Base-by-base conservation (phyloP, 2,113 vertebrate genomes). In the Ceuthmochares aereus region DNA sequence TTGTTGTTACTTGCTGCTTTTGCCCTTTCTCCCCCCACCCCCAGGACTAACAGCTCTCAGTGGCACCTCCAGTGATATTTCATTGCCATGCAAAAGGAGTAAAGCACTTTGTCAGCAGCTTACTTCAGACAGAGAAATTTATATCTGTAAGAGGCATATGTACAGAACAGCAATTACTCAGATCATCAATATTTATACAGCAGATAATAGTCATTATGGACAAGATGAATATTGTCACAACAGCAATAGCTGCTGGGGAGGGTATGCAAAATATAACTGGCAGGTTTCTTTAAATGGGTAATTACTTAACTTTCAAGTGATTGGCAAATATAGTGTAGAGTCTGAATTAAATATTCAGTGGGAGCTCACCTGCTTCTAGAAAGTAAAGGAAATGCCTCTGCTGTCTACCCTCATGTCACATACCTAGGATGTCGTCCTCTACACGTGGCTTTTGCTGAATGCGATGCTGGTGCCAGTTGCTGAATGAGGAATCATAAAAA, bases 171-270 rank as follows among this genome's bases (percentile, higher is more conserved):
- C 81, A 95, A 90, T 95, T 96, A 96, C 91, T 90, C 87, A 96
- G 93, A 93, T 95, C 86, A 97, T 96, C 95, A 96, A 88, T 95
- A 95, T 97, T 96, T 96, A 96, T 96, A 93, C 89, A 95, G 90
- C 89, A 94, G 92, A 92, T 94, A 94, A 94, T 95, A 97, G 82
- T 92, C 76, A 81, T 96, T 85, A 81, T 27, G 90, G 95, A 90
- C 95, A 94, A 90, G 89, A 84, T 89, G 86, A 92, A 93, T 95
- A 82, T 93, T 95, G 93, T 94, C 92, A 92, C 69, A 93, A 78
- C 79, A 96, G 66, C 69, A 84, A 15, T 78, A 88, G 75, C 76
- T 95, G 20, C 68, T 78, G n/a, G 58, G 14, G 34, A 34, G 51
- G 22, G 3, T 9, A 45, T 75, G 76, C 68, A 80, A 93, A 94